Base-by-base conservation (phyloP, 2,888 invertebrate genomes). In the Melanostoma scalare region DNA sequence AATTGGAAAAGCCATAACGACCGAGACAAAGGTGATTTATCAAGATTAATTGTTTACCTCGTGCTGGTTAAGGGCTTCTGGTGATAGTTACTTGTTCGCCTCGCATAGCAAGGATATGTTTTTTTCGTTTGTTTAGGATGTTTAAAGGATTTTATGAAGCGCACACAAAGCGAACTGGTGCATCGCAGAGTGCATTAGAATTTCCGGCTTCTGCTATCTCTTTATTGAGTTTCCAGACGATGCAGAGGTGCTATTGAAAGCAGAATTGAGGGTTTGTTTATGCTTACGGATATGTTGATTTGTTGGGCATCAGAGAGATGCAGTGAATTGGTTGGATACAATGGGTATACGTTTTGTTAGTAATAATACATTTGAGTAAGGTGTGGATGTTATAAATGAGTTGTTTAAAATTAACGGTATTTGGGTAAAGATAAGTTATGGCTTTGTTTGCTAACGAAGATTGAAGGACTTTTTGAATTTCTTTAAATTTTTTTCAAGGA, bases 21-120 rank as follows among this genome's bases (percentile, higher is more conserved):
- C 4, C 65, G 60, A 72, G 81, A 67, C 71, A 81, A 81, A 76
- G 75, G 75, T 80, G 71, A 80, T 80, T 76, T 36, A 42, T 60
- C 10, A 35, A 38, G 56, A 80, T 65, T 60, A 58, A 67, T 74
- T 80, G 71, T 80, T 76, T 80, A 63, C 42, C 35, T 38, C 53
- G 35, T 20, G 55, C 40, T 48, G 55, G 40, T 40, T 38, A 61
- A 40, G 52, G 60, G 31, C 44, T 35, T 33, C 44, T 72, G 10
- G 33, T 31, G 42, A 30, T 44, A 40, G 40, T 60, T 33, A 36
- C 20, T 50, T 38, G 52, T 60, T 60, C 50, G 33, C 3, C 6
- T n/a, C 4, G 9, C n/a, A 46, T 38, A 50, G 40, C 10, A 75
- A 71, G 80, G 80, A 75, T 61, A 53, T 72, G 31, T 38, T 58